Conservation (phyloP, 2,888 invertebrate species). For the Hydropsyche betteni region DNA sequence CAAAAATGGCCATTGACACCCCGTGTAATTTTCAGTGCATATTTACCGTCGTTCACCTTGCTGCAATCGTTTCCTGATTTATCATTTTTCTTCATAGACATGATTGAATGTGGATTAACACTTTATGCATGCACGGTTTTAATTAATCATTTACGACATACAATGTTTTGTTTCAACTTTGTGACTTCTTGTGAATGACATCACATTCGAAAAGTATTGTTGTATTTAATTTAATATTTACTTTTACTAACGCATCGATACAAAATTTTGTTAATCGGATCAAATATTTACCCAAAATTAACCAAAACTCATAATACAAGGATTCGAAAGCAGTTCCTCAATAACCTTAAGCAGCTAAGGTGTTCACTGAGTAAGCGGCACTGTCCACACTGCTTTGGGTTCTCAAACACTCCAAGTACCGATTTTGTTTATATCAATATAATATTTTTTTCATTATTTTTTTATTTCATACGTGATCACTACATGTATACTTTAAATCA, state of each 20-base stretch:
- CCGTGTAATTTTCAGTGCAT: slow-evolving; percentile 9
- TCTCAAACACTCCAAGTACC: neutral
- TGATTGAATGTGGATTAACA: neutral
- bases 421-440: too few species aligned
- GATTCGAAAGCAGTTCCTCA: slow-evolving; percentile 42
- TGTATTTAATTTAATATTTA: too few species aligned
- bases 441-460: too few species aligned
- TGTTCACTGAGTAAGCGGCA: slow-evolving; percentile 42
- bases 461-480: too few species aligned
- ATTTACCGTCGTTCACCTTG: slow-evolving; percentile 10
- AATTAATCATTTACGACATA: neutral
- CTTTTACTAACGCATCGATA: too few species aligned
- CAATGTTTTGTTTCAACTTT: too few species aligned
- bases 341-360: slow-evolving; percentile 36
- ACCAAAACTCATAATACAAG: slow-evolving; percentile 34
- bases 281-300: neutral
- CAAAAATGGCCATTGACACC: slow-evolving; percentile 17
- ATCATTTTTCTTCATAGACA: neutral
- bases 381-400: slow-evolving; percentile 28
- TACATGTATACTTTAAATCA: too few species aligned
- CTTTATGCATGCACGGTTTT: neutral
- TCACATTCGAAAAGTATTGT: too few species aligned
- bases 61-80: slow-evolving; percentile 15
- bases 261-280: too few species aligned
- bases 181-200: too few species aligned